Conservation (phyloP, 2,797 vertebrate species). For the Smutsia temminckii region DNA sequence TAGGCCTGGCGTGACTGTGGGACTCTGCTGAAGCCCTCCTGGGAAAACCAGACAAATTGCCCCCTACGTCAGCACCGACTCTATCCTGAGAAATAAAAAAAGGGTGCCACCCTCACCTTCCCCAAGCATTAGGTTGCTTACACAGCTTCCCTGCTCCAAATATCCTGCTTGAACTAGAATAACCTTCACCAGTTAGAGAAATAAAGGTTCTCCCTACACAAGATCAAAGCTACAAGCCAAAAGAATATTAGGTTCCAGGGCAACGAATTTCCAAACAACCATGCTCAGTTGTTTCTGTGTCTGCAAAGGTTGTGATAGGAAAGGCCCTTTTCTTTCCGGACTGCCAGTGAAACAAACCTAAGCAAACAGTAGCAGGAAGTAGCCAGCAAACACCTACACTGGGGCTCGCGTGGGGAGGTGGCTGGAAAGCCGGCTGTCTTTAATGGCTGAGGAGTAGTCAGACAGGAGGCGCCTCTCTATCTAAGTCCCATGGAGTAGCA, state of each 20-base stretch:
- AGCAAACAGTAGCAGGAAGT: slow-evolving; percentile 78
- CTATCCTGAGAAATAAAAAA: background rate
- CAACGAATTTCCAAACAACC: slow-evolving; percentile 75
- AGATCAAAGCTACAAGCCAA: slow-evolving; percentile 82
- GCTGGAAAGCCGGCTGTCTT: slow-evolving; percentile 71
- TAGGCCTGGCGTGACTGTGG: no score
- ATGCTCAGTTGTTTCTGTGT: slow-evolving; percentile 77
- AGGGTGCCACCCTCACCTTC: background rate
- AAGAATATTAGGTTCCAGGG: slow-evolving; percentile 77
- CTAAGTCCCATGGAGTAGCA: slow-evolving; percentile 78
- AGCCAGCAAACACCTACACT: slow-evolving; percentile 70
- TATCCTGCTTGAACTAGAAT: slow-evolving; percentile 71
- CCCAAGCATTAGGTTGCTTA: slow-evolving; percentile 8
- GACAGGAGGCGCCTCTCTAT: slow-evolving; percentile 73
- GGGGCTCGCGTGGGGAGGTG: slow-evolving; percentile 54
- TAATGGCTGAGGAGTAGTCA: slow-evolving; percentile 72
- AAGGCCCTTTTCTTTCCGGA: slow-evolving; percentile 68
- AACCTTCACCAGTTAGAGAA: slow-evolving; percentile 81
- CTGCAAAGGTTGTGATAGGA: slow-evolving; percentile 80
- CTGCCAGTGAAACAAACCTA: slow-evolving; percentile 73
- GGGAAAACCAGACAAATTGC: background rate
- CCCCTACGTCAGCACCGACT: background rate
- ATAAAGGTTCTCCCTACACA: slow-evolving; percentile 78
- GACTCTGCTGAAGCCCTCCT: background rate
- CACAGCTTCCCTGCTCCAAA: slow-evolving; percentile 68